These are phyloP conservation scores for Polyploca ridens DNA, from an alignment of 2,888 invertebrate species.

Conservation along the genomic window DNA sequence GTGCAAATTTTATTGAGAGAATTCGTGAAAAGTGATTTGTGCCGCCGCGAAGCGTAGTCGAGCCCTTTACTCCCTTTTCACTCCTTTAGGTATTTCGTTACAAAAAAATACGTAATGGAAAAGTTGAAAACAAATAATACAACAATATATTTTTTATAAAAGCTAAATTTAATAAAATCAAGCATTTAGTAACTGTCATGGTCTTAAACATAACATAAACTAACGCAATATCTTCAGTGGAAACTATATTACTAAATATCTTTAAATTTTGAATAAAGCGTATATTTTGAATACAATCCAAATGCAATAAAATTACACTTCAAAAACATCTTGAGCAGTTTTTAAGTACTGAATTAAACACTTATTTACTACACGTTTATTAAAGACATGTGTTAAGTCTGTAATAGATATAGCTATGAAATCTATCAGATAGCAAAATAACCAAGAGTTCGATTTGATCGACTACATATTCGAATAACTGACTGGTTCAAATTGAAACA, in stretches of 20 bases:
- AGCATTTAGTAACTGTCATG: constrained; percentile 24
- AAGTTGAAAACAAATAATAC: not conserved
- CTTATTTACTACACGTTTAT: not conserved
- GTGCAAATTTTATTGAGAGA: too few relatives aligned
- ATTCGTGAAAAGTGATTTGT: too few relatives aligned
- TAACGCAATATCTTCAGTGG: constrained; percentile 26
- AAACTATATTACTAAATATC: constrained; percentile 16
- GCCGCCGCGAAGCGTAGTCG: too few relatives aligned
- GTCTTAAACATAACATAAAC: constrained; percentile 21
- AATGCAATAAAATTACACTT: not conserved
- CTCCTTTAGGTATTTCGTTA: too few relatives aligned
- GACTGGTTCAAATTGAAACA: too few relatives aligned
- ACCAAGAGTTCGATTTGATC: not conserved
- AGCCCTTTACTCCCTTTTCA: too few relatives aligned
- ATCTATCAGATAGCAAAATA: not conserved
- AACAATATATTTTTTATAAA: not conserved
- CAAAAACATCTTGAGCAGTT: not conserved
- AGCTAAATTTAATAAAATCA: constrained; percentile 15
- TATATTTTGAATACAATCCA: constrained; percentile 4
- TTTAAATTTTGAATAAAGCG: constrained; percentile 8
- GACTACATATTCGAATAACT: not conserved
- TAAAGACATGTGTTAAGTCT: not conserved
- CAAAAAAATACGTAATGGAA: too few relatives aligned
- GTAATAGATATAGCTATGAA: not conserved
- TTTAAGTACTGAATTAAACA: constrained; percentile 9